Evolutionary conservation across 2,113 vertebrate genomes (phyloP).

Genomic region (Pituophis catenifer): DNA sequence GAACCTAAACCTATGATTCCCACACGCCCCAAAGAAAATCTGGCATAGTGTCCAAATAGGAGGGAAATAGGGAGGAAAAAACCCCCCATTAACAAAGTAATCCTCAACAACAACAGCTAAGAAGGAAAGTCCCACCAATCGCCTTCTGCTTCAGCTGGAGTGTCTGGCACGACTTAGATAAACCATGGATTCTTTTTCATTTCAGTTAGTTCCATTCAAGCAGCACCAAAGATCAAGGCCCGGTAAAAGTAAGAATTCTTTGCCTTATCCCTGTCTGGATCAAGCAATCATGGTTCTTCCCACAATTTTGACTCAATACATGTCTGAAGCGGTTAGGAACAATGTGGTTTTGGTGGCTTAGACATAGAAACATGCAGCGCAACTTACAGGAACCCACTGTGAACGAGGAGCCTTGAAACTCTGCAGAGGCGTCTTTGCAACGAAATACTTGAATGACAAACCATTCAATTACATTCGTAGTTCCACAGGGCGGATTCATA

Average conservation of each 20-base stretch:
- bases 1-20: neutral
- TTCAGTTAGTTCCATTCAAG: neutral
- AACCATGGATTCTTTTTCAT: neutral
- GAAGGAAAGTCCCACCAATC: neutral
- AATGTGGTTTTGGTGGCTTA: neutral
- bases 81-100: neutral
- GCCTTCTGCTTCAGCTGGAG: neutral
- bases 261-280: neutral
- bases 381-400: conserved; percentile 1
- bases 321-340: neutral
- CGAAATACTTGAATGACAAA: neutral
- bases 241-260: neutral
- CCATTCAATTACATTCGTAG: conserved; percentile 10
- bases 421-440: conserved; percentile 14
- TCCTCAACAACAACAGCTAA: neutral
- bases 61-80: neutral
- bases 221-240: neutral
- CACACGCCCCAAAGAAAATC: neutral
- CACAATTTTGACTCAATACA: neutral
- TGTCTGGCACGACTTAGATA: neutral
- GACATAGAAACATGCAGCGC: neutral
- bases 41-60: neutral
- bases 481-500: neutral
- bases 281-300: neutral
- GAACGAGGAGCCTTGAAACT: neutral